phyloP scores from a whole-genome alignment of 2,113 vertebrate species.

The Ageneiosus marmoratus region DNA sequence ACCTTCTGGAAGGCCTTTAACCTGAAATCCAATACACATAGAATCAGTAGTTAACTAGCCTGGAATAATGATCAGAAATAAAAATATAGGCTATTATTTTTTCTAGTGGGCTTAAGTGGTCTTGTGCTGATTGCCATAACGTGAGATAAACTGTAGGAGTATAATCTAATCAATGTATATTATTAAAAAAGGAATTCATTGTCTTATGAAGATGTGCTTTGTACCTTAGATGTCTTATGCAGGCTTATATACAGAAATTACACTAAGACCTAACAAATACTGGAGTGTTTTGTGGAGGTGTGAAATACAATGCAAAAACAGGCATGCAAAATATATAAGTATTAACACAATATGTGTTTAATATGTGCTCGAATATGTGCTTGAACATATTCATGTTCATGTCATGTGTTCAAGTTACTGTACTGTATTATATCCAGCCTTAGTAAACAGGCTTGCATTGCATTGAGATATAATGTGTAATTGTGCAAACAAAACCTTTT shows the following conservation, averaged over 20 bases:
- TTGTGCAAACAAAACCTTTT: not conserved
- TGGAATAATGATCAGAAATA: not conserved
- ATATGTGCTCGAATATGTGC: not conserved
- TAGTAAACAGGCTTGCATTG: not conserved
- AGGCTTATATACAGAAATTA: not conserved
- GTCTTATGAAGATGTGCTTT: not conserved
- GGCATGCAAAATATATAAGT: not conserved
- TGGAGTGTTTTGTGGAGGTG: not conserved
- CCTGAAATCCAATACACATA: conserved; percentile 67
- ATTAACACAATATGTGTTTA: not conserved
- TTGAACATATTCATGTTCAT: too few species aligned
- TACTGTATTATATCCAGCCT: not conserved
- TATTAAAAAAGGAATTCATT: not conserved
- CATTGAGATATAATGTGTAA: not conserved
- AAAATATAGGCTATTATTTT: not conserved
- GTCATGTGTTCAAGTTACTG: not conserved
- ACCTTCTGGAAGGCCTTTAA: conserved; percentile 93
- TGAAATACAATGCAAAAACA: not conserved
- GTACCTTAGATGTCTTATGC: not conserved
- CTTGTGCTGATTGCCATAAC: not conserved
- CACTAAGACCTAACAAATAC: not conserved
- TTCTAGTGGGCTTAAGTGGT: not conserved
- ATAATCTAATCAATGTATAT: not conserved
- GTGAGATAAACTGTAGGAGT: not conserved
- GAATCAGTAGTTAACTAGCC: not conserved